Evolutionary conservation across 2,888 invertebrate species (phyloP), one percentile per base, ranked within the genome.

Genomic region (Hesperia comma): DNA sequence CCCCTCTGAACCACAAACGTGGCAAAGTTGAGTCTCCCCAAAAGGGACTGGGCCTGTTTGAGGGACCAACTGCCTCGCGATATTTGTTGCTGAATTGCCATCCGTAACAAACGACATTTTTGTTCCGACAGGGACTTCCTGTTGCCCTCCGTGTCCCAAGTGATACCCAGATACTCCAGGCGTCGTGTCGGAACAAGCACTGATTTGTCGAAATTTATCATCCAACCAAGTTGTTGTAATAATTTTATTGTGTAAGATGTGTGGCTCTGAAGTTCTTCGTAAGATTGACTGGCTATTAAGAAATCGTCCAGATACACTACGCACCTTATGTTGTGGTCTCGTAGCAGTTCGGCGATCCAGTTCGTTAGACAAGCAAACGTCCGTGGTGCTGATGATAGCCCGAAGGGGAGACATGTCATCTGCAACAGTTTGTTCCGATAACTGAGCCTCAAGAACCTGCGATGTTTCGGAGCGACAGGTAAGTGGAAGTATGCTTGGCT

Each of bases 281-380:
- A 26, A n/a, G 40, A 67, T 14, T 67, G 70, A 41, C 63, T 61
- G 0, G 68, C 70, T 0, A 72, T 21, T n/a, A 75, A 57, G 55
- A 72, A 75, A 32, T 78, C 75, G 76, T 78, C 75, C 3, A 77
- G 51, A 49, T 77, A 80, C 0, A 79, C 77, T 15, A 79, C 46
- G 1, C 74, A 68, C 26, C 26, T 26, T 2, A 26, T 26, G 26
- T 26, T 26, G 26, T 5, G 26, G 5, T 26, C 26, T 26, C 26
- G 26, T 26, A 26, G 26, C 5, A 26, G 26, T 26, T 26, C 26
- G 26, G 43, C 43, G 43, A 14, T 15, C 43, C 43, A 43, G 15
- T 43, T 43, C 7, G 43, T 43, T 5, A 43, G 1, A 6, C n/a
- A 6, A 14, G 43, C 7, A 7, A 43, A 43, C n/a, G 14, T 43